Conservation (phyloP, 2,113 vertebrate genomes). For the Tonatia bakeri region DNA sequence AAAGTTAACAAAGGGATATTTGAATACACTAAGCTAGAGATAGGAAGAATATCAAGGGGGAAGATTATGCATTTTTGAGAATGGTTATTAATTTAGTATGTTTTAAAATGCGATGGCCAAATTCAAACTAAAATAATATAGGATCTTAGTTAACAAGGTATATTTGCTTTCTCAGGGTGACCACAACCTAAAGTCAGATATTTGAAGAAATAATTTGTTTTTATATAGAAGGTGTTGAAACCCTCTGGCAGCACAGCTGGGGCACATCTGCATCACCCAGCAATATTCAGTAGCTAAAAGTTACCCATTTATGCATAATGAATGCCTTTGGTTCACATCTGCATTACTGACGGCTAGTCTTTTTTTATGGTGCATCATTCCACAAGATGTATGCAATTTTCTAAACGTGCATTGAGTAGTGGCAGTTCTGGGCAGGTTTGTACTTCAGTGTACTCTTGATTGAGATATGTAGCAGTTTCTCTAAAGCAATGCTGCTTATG, state of each 20-base stretch:
- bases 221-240: neutral
- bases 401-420: neutral
- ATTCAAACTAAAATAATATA: conserved; percentile 28
- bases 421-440: neutral
- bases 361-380: neutral
- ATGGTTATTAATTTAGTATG: conserved; percentile 5
- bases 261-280: neutral
- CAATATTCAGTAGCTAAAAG: neutral
- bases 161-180: neutral
- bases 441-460: neutral
- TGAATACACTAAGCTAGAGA: neutral
- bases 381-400: neutral
- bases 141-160: neutral
- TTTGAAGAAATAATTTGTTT: conserved; percentile 1
- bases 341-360: neutral
- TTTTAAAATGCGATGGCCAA: neutral
- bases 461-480: neutral
- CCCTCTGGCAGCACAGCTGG: neutral
- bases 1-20: neutral
- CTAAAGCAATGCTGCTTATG: neutral
- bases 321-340: conserved; percentile 4
- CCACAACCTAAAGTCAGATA: neutral
- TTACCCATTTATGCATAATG: conserved; percentile 23
- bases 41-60: neutral
- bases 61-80: neutral